phyloP scores from a whole-genome alignment of 2,888 invertebrate genomes.

The Ischnus inquisitorius region DNA sequence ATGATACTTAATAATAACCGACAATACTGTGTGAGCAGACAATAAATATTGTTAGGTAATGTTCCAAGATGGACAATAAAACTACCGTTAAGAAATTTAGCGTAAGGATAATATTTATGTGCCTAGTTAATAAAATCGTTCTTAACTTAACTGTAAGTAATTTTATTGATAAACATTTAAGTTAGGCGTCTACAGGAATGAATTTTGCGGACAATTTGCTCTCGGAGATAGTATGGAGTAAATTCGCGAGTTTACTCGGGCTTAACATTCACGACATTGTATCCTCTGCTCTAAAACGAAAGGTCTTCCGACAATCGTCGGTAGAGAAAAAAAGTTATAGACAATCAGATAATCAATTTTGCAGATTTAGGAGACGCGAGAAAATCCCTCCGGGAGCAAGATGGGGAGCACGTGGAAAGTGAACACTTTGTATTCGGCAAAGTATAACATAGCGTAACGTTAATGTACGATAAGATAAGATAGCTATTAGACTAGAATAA shows the following conservation, averaged over 20 bases:
- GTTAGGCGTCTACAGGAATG: not conserved
- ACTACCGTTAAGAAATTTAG: conserved; percentile 73
- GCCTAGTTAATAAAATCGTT: conserved; percentile 50
- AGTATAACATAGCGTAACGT: conserved; percentile 20
- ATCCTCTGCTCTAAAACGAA: conserved; percentile 17
- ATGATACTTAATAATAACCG: conserved; percentile 80
- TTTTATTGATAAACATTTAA: conserved; percentile 15
- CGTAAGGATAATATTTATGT: conserved; percentile 67
- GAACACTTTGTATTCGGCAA: conserved; percentile 25
- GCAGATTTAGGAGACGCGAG: not conserved
- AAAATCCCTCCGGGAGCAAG: conserved; percentile 45
- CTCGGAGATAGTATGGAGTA: conserved; percentile 51
- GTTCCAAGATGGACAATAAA: conserved; percentile 84
- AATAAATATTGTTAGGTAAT: conserved; percentile 83
- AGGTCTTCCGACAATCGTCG: conserved; percentile 12
- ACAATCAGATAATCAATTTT: conserved; percentile 59
- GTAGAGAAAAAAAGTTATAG: conserved; percentile 41
- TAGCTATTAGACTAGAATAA: conserved; percentile 37
- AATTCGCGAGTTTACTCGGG: not conserved
- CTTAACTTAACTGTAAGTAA: conserved; percentile 28
- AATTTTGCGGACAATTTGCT: conserved; percentile 38
- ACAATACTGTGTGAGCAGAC: conserved; percentile 85
- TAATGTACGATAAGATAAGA: conserved; percentile 14
- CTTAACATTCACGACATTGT: conserved; percentile 42
- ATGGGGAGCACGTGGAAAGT: conserved; percentile 10